phyloP scores from a whole-genome alignment of 1,140 invertebrate species.

The Arctopsyche grandis region DNA sequence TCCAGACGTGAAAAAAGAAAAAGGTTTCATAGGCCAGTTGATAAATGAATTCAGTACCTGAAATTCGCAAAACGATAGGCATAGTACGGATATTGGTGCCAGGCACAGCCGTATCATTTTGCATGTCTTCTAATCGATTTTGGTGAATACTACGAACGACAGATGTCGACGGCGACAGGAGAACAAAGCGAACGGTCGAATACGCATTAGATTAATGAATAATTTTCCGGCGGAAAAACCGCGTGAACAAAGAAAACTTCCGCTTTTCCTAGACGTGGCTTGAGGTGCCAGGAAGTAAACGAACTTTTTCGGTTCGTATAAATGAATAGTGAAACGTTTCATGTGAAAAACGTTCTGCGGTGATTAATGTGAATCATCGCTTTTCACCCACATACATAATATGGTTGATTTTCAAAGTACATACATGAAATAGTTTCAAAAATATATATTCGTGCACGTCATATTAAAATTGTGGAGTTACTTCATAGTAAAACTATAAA shows the following conservation, averaged over 20 bases:
- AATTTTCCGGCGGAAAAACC: too few relatives aligned
- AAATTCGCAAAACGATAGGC: constrained; percentile 16
- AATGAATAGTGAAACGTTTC: background rate
- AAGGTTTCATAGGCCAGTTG: background rate
- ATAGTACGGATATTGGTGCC: constrained; percentile 24
- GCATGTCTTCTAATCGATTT: constrained; percentile 15
- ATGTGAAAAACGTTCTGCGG: background rate
- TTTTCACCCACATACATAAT: background rate
- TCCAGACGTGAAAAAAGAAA: too few relatives aligned
- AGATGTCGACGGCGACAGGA: background rate
- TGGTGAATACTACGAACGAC: background rate
- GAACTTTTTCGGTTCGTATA: background rate
- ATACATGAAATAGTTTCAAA: too few relatives aligned
- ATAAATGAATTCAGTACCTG: constrained; percentile 33
- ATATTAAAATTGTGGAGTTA: too few relatives aligned
- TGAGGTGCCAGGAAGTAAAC: background rate
- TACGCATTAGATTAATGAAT: too few relatives aligned
- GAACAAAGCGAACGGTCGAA: background rate
- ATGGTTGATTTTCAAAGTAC: too few relatives aligned
- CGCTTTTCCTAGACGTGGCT: background rate
- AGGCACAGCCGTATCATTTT: constrained; percentile 19
- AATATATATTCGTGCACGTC: too few relatives aligned
- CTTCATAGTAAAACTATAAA: too few relatives aligned
- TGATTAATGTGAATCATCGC: background rate
- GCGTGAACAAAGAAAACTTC: background rate